phyloP scores from a whole-genome alignment of 2,113 vertebrate genomes.

The Rafetus swinhoei region DNA sequence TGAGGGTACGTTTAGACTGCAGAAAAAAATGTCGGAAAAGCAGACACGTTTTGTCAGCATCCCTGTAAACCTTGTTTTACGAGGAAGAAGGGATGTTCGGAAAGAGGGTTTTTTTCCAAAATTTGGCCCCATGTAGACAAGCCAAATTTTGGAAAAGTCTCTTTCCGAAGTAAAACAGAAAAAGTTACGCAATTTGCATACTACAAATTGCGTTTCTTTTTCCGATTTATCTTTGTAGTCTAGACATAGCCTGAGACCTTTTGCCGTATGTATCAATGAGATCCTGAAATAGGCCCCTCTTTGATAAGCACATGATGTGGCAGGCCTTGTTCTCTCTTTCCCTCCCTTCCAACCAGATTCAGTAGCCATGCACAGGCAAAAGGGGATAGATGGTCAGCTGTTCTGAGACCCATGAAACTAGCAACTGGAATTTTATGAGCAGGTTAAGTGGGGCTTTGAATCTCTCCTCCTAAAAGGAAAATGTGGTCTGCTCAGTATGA shows the following conservation, averaged over 20 bases:
- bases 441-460: constrained; percentile 36
- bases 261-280: background rate
- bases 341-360: background rate
- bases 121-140: too few species aligned
- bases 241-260: background rate
- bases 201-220: too few species aligned
- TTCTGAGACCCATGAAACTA: constrained; percentile 25
- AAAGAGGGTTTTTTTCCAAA: too few species aligned
- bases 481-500: background rate
- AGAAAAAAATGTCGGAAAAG: too few species aligned
- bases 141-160: too few species aligned
- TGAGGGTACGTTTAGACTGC: too few species aligned
- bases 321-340: background rate
- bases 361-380: constrained; percentile 2
- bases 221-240: too few species aligned
- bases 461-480: constrained; percentile 31
- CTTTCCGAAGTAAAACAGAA: too few species aligned
- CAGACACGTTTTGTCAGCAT: too few species aligned
- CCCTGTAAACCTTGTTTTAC: too few species aligned
- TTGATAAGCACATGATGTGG: background rate
- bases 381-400: constrained; percentile 22
- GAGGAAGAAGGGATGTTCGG: too few species aligned
- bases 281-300: background rate
- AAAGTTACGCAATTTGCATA: too few species aligned
- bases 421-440: constrained; percentile 16